Evolutionary conservation across 1,140 invertebrate genomes (phyloP).

Genomic region (Brachystomella parvula): DNA sequence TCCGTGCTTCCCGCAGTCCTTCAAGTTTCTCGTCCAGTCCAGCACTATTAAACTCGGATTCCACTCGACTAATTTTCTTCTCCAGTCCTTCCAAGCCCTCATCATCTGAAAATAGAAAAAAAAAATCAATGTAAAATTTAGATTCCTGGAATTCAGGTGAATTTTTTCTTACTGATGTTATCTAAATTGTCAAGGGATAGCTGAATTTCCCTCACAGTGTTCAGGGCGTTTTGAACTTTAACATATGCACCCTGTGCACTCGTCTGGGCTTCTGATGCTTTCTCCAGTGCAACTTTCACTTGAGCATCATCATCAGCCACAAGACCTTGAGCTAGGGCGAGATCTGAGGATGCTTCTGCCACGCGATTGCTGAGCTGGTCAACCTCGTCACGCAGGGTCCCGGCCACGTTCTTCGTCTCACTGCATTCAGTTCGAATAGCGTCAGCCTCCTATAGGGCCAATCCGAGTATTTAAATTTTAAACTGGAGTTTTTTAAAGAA

Average conservation of each 20-base stretch:
- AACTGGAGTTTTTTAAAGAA: conserved; percentile 9
- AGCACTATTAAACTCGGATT: conserved; percentile 60
- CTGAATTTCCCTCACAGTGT: conserved; percentile 69
- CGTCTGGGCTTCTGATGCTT: conserved; percentile 80
- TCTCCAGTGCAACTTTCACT: conserved; percentile 60
- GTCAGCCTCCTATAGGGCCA: conserved; percentile 55
- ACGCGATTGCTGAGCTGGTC: conserved; percentile 63
- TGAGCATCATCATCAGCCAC: conserved; percentile 63
- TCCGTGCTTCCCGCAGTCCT: conserved; percentile 38
- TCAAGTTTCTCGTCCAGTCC: conserved; percentile 69
- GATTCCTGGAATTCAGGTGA: background rate
- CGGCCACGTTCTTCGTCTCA: conserved; percentile 63
- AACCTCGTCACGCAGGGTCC: conserved; percentile 65
- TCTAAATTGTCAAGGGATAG: conserved; percentile 67
- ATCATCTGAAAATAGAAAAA: conserved; percentile 48
- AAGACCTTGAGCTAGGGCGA: conserved; percentile 60
- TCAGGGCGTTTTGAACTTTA: conserved; percentile 69
- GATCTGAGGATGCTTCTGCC: conserved; percentile 57
- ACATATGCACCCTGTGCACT: conserved; percentile 66
- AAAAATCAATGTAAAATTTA: conserved; percentile 17
- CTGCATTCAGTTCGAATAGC: conserved; percentile 66
- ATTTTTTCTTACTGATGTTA: conserved; percentile 53
- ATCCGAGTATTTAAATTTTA: background rate
- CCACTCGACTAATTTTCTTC: conserved; percentile 60
- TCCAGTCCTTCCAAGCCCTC: conserved; percentile 63